Evolutionary conservation across 37 sponge, comb jelly and placozoan genomes (phyloP), one percentile per base, ranked within the genome.

Genomic region (Amphimedon queenslandica): DNA sequence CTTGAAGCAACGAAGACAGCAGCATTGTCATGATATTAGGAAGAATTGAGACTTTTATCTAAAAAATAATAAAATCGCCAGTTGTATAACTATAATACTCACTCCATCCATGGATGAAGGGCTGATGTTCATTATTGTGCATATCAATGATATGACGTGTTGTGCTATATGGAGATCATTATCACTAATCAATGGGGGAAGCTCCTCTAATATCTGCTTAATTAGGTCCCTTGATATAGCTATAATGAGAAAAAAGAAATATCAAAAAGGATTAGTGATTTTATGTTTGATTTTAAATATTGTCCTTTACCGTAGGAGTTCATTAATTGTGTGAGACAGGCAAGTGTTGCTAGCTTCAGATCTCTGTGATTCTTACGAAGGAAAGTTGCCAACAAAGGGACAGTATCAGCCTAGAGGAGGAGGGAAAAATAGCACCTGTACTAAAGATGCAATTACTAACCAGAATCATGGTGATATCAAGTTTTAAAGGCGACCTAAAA

Each of bases 361-460:
- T 96, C 93, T 30, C 99, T 79, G 47, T 94, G 96, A 63, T 91
- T 98, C 83, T 98, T 98, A 13, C 99, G 71, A 1, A 98, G 95
- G 75, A 92, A 98, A 35, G 94, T 72, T 2, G 96, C 92, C 58
- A 95, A 56, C 23, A 98, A 85, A 11, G 92, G 95, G 66, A 98
- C 67, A 2, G 85, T 74, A 5, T 90, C 90, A 37, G 71, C 64
- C 96, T 94, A 71, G 34, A 13, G 33, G 37, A 32, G 28, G 56
- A 81, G 1, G 32, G 35, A 28, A 25, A 23, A 58, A 10, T 42
- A 24, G 31, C 67, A 10, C 28, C 80, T 6, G 42, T 40, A 55
- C 35, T 57, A 10, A 0, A 34, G 20, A 37, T 32, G 30, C 16
- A 10, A 16, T 30, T 16, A 64, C 94, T 83, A 57, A 95, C 96